These are phyloP conservation scores for Anoncus sp. DNA, from an alignment of 2,888 invertebrate genomes.

Conservation along the genomic window DNA sequence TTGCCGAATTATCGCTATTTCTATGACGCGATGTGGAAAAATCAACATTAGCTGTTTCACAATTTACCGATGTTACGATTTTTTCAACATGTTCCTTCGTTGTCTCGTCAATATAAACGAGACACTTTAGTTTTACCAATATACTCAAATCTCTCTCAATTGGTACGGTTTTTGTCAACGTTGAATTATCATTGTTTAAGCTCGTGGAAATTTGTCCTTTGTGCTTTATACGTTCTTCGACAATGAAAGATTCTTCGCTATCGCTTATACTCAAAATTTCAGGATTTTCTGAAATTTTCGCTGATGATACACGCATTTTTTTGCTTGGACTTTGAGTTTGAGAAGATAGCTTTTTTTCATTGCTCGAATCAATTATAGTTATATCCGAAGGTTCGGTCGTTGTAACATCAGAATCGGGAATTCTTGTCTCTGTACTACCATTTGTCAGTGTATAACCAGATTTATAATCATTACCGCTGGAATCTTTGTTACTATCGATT, in stretches of 20 bases:
- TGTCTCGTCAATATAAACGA: constrained; percentile 75
- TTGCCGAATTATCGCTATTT: constrained; percentile 73
- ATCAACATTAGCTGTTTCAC: constrained; percentile 68
- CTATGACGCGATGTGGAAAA: constrained; percentile 64
- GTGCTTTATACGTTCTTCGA: constrained; percentile 68
- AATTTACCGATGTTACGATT: constrained; percentile 73
- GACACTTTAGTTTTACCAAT: constrained; percentile 75
- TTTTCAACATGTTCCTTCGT: constrained; percentile 76
- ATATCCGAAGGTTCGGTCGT: constrained; percentile 66
- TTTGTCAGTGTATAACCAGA: constrained; percentile 67
- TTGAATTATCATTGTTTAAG: constrained; percentile 60
- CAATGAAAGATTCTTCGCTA: constrained; percentile 74
- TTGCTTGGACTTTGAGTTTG: constrained; percentile 44
- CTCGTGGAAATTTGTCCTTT: constrained; percentile 48
- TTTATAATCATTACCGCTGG: constrained; percentile 61
- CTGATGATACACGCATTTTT: neutral
- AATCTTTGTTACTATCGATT: constrained; percentile 62
- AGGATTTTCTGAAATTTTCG: constrained; percentile 29
- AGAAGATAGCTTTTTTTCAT: constrained; percentile 43
- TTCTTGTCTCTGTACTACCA: constrained; percentile 66
- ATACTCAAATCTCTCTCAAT: constrained; percentile 76
- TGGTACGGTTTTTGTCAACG: constrained; percentile 66
- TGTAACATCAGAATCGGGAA: constrained; percentile 65
- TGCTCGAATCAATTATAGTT: constrained; percentile 62
- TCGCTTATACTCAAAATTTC: constrained; percentile 76